A percentile compares a stretch with the other conserved stretches of the same genome.
These are phyloP conservation scores for Mimas tiliae DNA, from an alignment of 2,888 invertebrate genomes.

Conservation along the genomic window DNA sequence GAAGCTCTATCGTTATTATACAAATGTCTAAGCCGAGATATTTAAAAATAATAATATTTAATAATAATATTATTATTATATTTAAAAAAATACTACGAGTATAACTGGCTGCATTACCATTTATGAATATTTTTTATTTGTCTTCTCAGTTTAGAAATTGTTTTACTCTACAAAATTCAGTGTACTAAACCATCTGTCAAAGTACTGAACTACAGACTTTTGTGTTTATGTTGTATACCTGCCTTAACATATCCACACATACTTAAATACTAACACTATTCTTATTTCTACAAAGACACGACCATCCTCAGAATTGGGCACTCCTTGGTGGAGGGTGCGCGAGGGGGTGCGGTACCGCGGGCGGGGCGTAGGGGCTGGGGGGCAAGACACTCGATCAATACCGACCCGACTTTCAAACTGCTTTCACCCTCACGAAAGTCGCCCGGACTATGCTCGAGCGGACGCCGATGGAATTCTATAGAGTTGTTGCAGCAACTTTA, in stretches of 20 bases:
- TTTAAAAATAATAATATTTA: no score
- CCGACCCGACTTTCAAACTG: slow-evolving; percentile 85
- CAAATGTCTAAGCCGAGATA: no score
- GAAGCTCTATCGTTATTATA: no score
- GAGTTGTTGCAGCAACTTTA: slow-evolving; percentile 55
- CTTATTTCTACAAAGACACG: slow-evolving; percentile 60
- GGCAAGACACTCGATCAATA: slow-evolving; percentile 84
- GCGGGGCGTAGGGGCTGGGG: slow-evolving; percentile 52
- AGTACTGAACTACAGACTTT: not conserved
- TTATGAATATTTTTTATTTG: no score
- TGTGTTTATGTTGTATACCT: slow-evolving; percentile 25
- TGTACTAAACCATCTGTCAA: slow-evolving; percentile 23
- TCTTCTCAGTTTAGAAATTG: no score
- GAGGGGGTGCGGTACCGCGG: slow-evolving; percentile 46
- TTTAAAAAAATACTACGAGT: no score
- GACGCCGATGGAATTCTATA: slow-evolving; percentile 49
- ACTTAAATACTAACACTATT: slow-evolving; percentile 36
- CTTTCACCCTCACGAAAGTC: slow-evolving; percentile 85
- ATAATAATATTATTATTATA: no score
- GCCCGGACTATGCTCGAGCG: slow-evolving; percentile 76
- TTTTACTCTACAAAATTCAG: no score
- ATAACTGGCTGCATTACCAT: no score
- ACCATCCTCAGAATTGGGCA: slow-evolving; percentile 73
- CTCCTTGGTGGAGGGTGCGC: slow-evolving; percentile 59
- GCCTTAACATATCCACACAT: slow-evolving; percentile 32